Evolutionary conservation across 1,140 invertebrate genomes (phyloP).

Genomic region (Bactericera cockerelli): DNA sequence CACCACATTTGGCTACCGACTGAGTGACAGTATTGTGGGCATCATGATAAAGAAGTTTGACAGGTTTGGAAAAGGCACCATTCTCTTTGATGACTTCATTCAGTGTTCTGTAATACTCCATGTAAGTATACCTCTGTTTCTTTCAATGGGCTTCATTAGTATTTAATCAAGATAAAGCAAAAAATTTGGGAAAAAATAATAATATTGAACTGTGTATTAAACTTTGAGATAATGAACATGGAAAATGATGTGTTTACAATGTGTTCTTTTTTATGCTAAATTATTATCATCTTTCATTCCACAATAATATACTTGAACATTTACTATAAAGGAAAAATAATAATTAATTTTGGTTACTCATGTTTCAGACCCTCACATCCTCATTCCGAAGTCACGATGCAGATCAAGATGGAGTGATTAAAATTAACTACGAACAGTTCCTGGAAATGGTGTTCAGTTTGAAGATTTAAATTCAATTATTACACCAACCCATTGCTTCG

Average conservation of each 20-base stretch:
- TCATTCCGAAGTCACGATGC: constrained; percentile 81
- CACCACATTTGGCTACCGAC: constrained; percentile 78
- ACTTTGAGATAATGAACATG: too few species aligned
- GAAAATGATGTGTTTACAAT: too few species aligned
- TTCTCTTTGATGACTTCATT: constrained; percentile 98
- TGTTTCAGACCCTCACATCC: constrained; percentile 76
- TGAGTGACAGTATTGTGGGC: constrained; percentile 69
- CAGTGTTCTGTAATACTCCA: constrained; percentile 86
- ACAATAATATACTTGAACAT: too few species aligned
- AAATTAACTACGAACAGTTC: constrained; percentile 95
- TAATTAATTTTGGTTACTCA: too few species aligned
- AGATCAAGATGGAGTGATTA: constrained; percentile 88
- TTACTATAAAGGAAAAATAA: too few species aligned
- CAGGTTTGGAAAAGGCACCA: constrained; percentile 69
- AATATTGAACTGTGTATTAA: too few species aligned
- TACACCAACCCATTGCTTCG: too few species aligned
- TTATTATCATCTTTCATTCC: too few species aligned
- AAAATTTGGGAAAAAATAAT: too few species aligned
- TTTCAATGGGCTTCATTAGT: too few species aligned
- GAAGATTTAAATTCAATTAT: constrained; percentile 67
- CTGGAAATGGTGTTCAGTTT: constrained; percentile 76
- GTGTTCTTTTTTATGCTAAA: too few species aligned
- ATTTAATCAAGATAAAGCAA: too few species aligned
- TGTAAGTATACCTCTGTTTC: constrained; percentile 63
- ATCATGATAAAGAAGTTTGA: constrained; percentile 87